phyloP scores from a whole-genome alignment of 2,888 invertebrate species.

The Trichopria drosophilae region DNA sequence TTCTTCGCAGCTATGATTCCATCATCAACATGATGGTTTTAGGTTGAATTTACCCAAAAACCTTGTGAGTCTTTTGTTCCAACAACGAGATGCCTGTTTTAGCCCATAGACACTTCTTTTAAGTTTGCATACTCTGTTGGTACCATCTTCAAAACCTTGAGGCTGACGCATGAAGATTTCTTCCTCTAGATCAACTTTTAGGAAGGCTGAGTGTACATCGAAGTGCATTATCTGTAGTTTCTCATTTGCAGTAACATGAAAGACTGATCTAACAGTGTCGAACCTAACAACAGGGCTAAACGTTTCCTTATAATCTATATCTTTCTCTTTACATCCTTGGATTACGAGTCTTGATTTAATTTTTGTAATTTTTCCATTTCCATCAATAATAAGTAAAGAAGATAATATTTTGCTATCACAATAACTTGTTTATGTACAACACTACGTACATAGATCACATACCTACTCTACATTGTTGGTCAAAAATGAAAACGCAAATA shows the following conservation, averaged over 20 bases:
- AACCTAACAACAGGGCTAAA: slow-evolving; percentile 41
- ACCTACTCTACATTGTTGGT: no score
- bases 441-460: no score
- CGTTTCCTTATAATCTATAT: slow-evolving; percentile 40
- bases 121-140: slow-evolving; percentile 33
- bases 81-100: slow-evolving; percentile 42
- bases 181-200: slow-evolving; percentile 36
- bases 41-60: slow-evolving; percentile 14
- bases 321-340: slow-evolving; percentile 42
- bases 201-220: slow-evolving; percentile 36
- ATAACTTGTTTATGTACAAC: no score
- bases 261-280: slow-evolving; percentile 36
- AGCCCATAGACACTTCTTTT: slow-evolving; percentile 43
- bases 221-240: slow-evolving; percentile 39
- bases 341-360: slow-evolving; percentile 42
- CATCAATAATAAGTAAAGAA: no score
- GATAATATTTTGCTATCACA: no score
- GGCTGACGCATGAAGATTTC: slow-evolving; percentile 39
- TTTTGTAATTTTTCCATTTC: no score
- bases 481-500: no score
- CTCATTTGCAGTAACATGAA: slow-evolving; percentile 39
- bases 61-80: slow-evolving; percentile 32
- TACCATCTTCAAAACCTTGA: slow-evolving; percentile 34
- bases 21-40: no score
- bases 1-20: no score